Conservation (phyloP, 1,140 invertebrate species). For the Brachionus rotundiformis region DNA sequence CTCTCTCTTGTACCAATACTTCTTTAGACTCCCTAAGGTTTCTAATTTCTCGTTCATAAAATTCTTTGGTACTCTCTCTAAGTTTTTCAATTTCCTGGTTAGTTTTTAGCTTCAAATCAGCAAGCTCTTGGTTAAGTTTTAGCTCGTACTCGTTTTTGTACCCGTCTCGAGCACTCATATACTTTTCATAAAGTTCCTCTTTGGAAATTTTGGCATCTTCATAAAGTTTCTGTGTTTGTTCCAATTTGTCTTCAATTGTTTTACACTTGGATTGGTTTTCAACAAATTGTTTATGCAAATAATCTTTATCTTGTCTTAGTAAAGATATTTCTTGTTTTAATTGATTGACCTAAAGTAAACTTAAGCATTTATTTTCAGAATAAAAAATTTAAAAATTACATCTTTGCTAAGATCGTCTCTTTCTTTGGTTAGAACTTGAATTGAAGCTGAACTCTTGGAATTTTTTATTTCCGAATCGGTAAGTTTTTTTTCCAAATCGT, state of each 20-base stretch:
- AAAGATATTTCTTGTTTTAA: conserved; percentile 60
- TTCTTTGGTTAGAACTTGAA: conserved; percentile 58
- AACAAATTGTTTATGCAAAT: conserved; percentile 60
- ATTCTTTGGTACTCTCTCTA: conserved; percentile 60
- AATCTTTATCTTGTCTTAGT: conserved; percentile 64
- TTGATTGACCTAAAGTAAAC: conserved; percentile 56
- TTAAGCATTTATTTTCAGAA: not conserved
- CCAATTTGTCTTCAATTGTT: conserved; percentile 59
- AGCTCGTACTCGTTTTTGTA: conserved; percentile 65
- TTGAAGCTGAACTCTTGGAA: conserved; percentile 57
- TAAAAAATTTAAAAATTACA: conserved; percentile 54
- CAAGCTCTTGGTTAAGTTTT: conserved; percentile 62
- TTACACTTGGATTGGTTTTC: conserved; percentile 57
- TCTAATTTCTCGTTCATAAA: conserved; percentile 65
- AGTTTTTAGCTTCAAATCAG: conserved; percentile 59
- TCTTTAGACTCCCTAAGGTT: conserved; percentile 62
- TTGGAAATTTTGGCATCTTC: conserved; percentile 61
- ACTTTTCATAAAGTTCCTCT: conserved; percentile 65
- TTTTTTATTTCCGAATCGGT: conserved; percentile 57
- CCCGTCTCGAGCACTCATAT: conserved; percentile 61
- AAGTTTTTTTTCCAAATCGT: conserved; percentile 58
- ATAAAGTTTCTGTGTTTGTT: conserved; percentile 57
- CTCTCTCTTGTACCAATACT: conserved; percentile 60
- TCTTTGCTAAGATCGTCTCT: conserved; percentile 61
- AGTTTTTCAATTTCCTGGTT: conserved; percentile 62